phyloP scores from a whole-genome alignment of 2,797 vertebrate genomes.

The Bradypus variegatus region DNA sequence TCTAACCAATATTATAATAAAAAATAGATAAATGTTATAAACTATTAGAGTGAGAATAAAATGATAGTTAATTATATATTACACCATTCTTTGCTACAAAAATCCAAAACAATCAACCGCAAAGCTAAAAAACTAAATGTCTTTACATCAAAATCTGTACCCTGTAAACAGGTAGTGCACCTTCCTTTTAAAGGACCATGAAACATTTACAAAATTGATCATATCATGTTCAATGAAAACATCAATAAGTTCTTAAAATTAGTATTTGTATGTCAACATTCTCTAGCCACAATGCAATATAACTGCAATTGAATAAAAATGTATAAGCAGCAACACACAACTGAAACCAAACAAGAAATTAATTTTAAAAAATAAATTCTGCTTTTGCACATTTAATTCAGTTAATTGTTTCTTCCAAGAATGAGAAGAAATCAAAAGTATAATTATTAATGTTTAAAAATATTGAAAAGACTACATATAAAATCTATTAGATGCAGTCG shows the following conservation, averaged over 20 bases:
- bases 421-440: constrained; percentile 27
- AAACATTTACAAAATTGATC: constrained; percentile 36
- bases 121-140: not conserved
- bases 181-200: not conserved
- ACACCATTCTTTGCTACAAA: not conserved
- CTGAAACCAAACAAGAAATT: not conserved
- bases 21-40: not conserved
- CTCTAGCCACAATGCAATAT: constrained; percentile 19
- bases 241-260: not conserved
- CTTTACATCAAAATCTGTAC: constrained; percentile 9
- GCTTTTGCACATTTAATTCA: constrained; percentile 44
- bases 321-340: not conserved
- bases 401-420: constrained; percentile 7
- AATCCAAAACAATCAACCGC: constrained; percentile 15
- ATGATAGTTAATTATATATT: not conserved
- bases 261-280: constrained; percentile 21
- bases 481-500: constrained; percentile 32
- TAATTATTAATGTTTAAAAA: constrained; percentile 35
- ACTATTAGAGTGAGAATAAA: constrained; percentile 1
- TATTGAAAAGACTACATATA: constrained; percentile 7
- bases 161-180: not conserved
- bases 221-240: not conserved
- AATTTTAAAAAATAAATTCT: constrained; percentile 7
- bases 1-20: not conserved
- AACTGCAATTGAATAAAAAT: constrained; percentile 14